Base-by-base conservation (phyloP, 2,113 vertebrate species). In the Emydura subglobosa region DNA sequence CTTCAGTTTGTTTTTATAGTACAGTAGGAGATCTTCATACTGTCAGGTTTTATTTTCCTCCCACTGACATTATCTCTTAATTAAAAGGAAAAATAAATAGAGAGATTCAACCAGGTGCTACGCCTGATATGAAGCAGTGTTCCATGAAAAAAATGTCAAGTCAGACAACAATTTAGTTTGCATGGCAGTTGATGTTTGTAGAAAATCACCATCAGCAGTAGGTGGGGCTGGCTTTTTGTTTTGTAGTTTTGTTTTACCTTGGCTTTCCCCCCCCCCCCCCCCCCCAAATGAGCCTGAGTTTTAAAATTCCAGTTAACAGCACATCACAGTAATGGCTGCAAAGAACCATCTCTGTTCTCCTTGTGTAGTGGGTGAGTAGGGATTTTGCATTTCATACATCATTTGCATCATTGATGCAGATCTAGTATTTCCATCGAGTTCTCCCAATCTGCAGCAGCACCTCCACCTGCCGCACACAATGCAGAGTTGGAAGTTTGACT, bases 21-120 rank as follows among this genome's bases (percentile, higher is more conserved):
- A 94, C 65, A 88, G 90, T 34, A 82, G 89, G 85, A 95, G 88
- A 95, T 96, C 88, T 72, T 92, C 96, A 92, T 96, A 93, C 93
- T 95, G 91, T 88, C 91, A 76, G 55, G 89, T 96, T 97, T 95
- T 92, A 96, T 97, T 97, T 94, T 96, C 96, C 92, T 96, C 88
- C 95, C 74, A 88, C 87, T 96, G 95, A 97, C 97, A 96, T 92
- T 86, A 94, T 92, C 83, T 95, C 93, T 97, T 98, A 97, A 98
- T 98, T 97, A 97, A 97, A 97, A 96, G 76, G 88, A 97, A 96
- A 97, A 93, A 96, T 90, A 96, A 97, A 95, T 61, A 97, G 89
- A 92, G 31, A 6, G 80, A 97, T 87, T 93, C 88, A 95, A 79
- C 91, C 94, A 97, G 94, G 95, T 98, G 89, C 80, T 76, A 27